Conservation (phyloP, 1,140 invertebrate species). For the Drosophila dunni region DNA sequence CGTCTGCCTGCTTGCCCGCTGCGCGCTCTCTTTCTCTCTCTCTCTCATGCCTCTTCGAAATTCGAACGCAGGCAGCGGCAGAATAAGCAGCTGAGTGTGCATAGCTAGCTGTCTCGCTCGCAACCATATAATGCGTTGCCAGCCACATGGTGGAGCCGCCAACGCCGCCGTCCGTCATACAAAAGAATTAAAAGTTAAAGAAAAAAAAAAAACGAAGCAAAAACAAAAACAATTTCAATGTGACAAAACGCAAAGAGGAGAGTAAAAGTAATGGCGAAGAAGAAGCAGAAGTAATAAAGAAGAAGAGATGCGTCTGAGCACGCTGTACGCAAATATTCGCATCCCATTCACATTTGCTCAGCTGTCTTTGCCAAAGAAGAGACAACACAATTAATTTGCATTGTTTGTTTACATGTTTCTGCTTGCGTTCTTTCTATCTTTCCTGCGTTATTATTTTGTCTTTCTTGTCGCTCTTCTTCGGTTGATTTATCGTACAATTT, state of each 20-base stretch:
- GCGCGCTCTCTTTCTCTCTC: no score
- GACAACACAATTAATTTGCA: conserved; percentile 43
- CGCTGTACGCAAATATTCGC: neutral
- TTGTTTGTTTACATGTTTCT: conserved; percentile 41
- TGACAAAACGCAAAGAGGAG: conserved; percentile 14
- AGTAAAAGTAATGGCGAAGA: neutral
- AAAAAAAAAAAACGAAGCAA: conserved; percentile 21
- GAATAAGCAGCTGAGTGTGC: conserved; percentile 52
- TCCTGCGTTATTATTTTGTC: neutral
- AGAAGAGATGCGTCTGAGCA: conserved; percentile 2
- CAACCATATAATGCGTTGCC: conserved; percentile 28
- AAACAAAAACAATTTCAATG: conserved; percentile 49
- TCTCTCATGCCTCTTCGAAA: neutral
- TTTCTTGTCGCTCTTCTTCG: neutral
- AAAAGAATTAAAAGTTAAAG: conserved; percentile 28
- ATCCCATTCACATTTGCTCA: conserved; percentile 17
- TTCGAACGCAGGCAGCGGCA: neutral
- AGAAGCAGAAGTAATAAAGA: neutral
- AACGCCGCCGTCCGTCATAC: neutral
- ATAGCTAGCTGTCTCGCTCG: conserved; percentile 45
- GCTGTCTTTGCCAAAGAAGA: conserved; percentile 19
- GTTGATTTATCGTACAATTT: conserved; percentile 3
- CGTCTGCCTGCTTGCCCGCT: neutral
- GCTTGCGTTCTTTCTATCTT: neutral
- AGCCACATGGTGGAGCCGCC: conserved; percentile 47